These are phyloP conservation scores for Anoplopoma fimbria DNA, from an alignment of 2,113 vertebrate species.

Conservation along the genomic window DNA sequence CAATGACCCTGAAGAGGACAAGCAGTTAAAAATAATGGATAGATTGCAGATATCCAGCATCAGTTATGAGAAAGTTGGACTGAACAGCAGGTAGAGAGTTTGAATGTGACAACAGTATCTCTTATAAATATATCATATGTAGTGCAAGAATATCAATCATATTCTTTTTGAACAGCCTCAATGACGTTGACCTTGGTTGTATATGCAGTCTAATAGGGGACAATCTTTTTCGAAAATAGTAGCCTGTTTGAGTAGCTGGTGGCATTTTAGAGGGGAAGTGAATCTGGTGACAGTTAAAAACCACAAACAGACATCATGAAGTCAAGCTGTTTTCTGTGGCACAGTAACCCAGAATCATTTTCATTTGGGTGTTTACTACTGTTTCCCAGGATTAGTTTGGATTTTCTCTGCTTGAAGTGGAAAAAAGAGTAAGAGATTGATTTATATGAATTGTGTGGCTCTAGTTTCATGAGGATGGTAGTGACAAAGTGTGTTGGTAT, in stretches of 20 bases:
- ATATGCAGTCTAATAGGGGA: background rate
- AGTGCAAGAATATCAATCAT: background rate
- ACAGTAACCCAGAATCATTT: constrained; percentile 14
- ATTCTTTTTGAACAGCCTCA: too few relatives aligned
- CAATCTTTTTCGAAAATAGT: background rate
- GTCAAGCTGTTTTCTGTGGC: constrained; percentile 11
- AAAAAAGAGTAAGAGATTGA: background rate
- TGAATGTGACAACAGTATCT: background rate
- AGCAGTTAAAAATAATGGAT: background rate
- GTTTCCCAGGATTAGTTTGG: background rate
- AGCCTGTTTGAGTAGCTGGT: background rate
- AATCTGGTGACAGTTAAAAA: constrained; percentile 26
- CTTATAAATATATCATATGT: background rate
- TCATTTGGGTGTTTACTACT: background rate
- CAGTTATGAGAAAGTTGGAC: too few relatives aligned
- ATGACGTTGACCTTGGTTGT: background rate
- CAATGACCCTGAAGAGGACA: background rate
- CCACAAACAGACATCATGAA: constrained; percentile 27
- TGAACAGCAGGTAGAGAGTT: background rate
- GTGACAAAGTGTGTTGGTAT: background rate
- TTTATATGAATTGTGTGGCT: background rate
- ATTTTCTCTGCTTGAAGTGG: background rate
- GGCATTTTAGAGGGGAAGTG: constrained; percentile 46
- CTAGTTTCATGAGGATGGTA: constrained; percentile 1
- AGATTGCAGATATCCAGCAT: too few relatives aligned